These are phyloP conservation scores for Callopanchax toddi DNA, from an alignment of 2,113 vertebrate genomes.

Conservation along the genomic window DNA sequence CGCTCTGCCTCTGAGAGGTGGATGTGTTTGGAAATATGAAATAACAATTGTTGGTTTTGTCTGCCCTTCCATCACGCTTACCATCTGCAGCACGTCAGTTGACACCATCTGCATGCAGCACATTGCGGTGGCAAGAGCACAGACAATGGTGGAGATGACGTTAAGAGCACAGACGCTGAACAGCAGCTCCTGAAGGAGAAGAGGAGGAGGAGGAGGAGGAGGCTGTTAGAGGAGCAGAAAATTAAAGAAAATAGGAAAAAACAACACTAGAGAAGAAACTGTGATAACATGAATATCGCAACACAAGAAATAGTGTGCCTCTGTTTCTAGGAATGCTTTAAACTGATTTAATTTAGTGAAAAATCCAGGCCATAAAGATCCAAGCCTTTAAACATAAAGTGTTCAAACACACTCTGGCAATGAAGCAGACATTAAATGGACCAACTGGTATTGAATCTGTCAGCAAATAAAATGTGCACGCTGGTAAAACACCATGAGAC, in stretches of 20 bases:
- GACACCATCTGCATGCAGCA: conserved; percentile 99
- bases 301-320: background rate
- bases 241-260: conserved; percentile 24
- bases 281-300: too few species aligned
- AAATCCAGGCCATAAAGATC: conserved; percentile 26
- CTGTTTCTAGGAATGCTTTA: background rate
- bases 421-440: conserved; percentile 22
- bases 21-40: conserved; percentile 26
- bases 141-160: conserved; percentile 97
- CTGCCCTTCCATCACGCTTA: conserved; percentile 77
- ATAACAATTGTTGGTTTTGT: conserved; percentile 19
- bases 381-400: conserved; percentile 30
- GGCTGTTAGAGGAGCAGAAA: conserved; percentile 37
- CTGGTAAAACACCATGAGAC: conserved; percentile 37
- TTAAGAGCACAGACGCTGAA: conserved; percentile 98
- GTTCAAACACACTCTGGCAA: background rate
- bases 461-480: conserved; percentile 43
- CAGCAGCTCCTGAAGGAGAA: conserved; percentile 87
- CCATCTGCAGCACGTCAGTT: conserved; percentile 96
- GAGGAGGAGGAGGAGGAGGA: conserved; percentile 26
- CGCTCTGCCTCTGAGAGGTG: background rate
- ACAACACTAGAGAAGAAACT: conserved; percentile 7
- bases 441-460: conserved; percentile 42
- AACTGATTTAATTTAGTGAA: conserved; percentile 15
- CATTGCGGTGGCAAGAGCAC: conserved; percentile 96